These are phyloP conservation scores for Nomia melanderi DNA, from an alignment of 1,140 invertebrate genomes.

Conservation along the genomic window DNA sequence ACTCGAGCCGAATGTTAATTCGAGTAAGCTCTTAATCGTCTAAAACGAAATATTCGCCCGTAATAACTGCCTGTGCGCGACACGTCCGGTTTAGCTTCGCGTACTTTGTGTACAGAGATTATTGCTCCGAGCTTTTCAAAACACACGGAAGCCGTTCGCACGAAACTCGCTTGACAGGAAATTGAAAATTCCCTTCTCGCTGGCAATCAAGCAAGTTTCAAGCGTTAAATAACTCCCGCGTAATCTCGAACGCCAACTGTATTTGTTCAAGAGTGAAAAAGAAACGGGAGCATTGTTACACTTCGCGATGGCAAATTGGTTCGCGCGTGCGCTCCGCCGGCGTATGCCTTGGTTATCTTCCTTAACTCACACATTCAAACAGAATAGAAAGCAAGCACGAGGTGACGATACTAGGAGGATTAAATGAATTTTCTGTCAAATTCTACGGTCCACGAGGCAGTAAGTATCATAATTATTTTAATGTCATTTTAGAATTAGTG, in stretches of 20 bases:
- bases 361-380: constrained; percentile 70
- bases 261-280: too few relatives aligned
- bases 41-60: not conserved
- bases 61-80: too few relatives aligned
- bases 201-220: too few relatives aligned
- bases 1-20: not conserved
- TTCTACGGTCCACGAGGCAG: constrained; percentile 98
- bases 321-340: too few relatives aligned
- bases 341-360: constrained; percentile 52
- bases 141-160: too few relatives aligned
- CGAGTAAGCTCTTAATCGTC: not conserved
- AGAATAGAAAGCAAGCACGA: constrained; percentile 99
- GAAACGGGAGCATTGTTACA: too few relatives aligned
- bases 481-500: not conserved
- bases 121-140: not conserved
- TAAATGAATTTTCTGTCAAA: constrained; percentile 99
- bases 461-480: constrained; percentile 82
- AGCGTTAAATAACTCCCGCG: too few relatives aligned
- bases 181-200: too few relatives aligned
- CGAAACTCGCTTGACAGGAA: too few relatives aligned
- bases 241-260: too few relatives aligned
- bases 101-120: not conserved
- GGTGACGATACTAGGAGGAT: constrained; percentile 97
- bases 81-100: not conserved
- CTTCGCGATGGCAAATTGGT: too few relatives aligned